Conservation (phyloP, 2,888 invertebrate genomes). For the Lithophane semibrunnea region DNA sequence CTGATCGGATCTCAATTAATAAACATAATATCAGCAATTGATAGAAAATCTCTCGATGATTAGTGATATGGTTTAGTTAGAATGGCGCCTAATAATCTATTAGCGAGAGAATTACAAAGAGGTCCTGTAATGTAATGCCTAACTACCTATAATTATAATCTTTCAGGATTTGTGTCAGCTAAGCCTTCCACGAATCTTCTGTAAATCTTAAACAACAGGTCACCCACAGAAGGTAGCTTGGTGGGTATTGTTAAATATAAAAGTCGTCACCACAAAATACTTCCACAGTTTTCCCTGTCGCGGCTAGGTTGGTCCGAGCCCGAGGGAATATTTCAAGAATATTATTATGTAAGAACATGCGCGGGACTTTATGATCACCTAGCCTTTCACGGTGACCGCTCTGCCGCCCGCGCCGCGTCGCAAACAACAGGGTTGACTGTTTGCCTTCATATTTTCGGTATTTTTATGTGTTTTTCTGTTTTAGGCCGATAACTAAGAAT, state of each 20-base stretch:
- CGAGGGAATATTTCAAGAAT: slow-evolving; percentile 87
- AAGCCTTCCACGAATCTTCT: not conserved
- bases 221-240: not conserved
- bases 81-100: not conserved
- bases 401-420: slow-evolving; percentile 71
- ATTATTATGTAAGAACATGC: slow-evolving; percentile 91
- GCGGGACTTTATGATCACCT: slow-evolving; percentile 89
- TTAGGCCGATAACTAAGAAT: not conserved
- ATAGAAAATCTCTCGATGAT: not conserved
- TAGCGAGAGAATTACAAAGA: not conserved
- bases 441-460: not conserved
- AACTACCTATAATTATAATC: not conserved
- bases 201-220: not conserved
- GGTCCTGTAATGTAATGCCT: not conserved
- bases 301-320: slow-evolving; percentile 71
- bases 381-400: slow-evolving; percentile 88
- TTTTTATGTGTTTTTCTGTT: slow-evolving; percentile 33
- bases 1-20: no score
- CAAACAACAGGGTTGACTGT: slow-evolving; percentile 78
- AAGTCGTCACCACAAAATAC: not conserved
- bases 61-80: not conserved
- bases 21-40: no score
- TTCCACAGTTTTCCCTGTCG: slow-evolving; percentile 67
- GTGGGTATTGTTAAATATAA: not conserved
- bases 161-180: not conserved